A percentile compares a stretch with the other conserved stretches of the same genome.
phyloP scores from a whole-genome alignment of 2,888 invertebrate species.

The Rotaria macrura region DNA sequence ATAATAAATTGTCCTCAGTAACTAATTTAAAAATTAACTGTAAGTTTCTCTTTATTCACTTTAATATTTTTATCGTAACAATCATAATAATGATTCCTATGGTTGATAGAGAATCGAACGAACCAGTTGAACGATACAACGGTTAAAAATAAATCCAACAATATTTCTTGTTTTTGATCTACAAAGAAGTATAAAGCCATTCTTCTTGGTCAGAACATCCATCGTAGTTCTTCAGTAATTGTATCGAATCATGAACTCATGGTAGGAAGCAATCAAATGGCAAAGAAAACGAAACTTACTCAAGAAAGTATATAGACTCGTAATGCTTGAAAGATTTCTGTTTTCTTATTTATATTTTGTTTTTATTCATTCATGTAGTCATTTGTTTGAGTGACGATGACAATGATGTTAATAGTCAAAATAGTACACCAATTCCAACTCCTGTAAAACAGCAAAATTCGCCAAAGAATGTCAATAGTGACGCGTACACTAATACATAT shows the following conservation, averaged over 20 bases:
- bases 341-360: neutral
- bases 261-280: neutral
- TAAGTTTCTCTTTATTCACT: neutral
- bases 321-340: neutral
- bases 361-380: neutral
- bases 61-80: neutral
- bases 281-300: neutral
- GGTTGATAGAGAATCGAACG: too few relatives aligned
- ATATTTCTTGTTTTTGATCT: too few relatives aligned
- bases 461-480: neutral
- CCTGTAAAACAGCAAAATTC: neutral
- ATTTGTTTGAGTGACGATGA: slow-evolving; percentile 19
- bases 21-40: neutral
- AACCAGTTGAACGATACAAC: too few relatives aligned
- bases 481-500: neutral
- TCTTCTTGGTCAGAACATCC: too few relatives aligned
- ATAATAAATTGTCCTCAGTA: neutral
- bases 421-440: neutral
- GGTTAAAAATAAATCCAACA: too few relatives aligned
- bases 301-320: neutral
- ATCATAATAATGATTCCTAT: neutral
- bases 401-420: neutral
- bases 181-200: too few relatives aligned
- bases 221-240: neutral
- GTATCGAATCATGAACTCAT: neutral